phyloP scores from a whole-genome alignment of 2,113 vertebrate genomes.

The Sphaerodactylus townsendi region DNA sequence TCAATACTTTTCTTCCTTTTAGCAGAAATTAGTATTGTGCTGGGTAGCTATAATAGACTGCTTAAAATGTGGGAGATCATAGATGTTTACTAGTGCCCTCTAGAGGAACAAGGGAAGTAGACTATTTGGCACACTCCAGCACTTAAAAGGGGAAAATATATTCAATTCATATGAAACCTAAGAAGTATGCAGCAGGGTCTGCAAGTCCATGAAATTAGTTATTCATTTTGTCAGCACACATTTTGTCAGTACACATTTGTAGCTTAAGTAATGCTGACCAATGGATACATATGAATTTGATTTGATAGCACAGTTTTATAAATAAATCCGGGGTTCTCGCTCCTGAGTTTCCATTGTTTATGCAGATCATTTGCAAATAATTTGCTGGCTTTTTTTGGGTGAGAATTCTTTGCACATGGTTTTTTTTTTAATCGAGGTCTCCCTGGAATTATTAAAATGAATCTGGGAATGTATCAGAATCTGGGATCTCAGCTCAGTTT shows the following conservation, averaged over 20 bases:
- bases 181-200: slow-evolving; percentile 2
- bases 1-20: neutral
- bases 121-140: neutral
- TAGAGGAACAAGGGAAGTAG: slow-evolving; percentile 21
- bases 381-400: neutral
- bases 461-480: neutral
- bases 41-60: neutral
- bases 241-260: slow-evolving; percentile 3
- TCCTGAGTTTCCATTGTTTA: neutral
- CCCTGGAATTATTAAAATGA: too few relatives aligned
- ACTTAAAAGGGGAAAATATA: neutral
- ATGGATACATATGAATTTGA: neutral
- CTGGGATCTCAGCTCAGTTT: neutral
- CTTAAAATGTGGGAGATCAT: neutral
- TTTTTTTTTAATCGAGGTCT: too few relatives aligned
- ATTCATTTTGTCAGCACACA: neutral
- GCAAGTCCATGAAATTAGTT: slow-evolving; percentile 20
- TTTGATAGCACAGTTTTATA: neutral
- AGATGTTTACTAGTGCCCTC: slow-evolving; percentile 31
- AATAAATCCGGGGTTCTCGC: slow-evolving; percentile 1
- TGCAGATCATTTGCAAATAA: neutral
- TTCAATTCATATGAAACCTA: neutral
- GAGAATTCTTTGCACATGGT: neutral
- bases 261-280: neutral
- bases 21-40: neutral